Evolutionary conservation across 2,888 invertebrate genomes (phyloP).

Genomic region (Rugalucina vietnamica): DNA sequence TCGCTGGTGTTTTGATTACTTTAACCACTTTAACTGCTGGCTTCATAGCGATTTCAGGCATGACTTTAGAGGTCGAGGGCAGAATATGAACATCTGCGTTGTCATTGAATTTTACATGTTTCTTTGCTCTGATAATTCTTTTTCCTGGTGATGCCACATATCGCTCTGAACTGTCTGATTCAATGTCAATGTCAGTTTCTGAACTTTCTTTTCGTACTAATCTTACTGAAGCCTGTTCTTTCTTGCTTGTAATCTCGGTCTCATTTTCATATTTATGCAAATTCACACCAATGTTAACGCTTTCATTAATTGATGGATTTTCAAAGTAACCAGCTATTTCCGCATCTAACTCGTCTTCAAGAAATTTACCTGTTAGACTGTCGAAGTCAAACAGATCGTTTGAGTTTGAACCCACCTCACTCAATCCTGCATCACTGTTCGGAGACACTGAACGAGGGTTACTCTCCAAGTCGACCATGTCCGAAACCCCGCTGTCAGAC

Average conservation of each 20-base stretch:
- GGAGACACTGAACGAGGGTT: conserved; percentile 50
- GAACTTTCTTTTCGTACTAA: neutral
- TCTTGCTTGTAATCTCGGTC: neutral
- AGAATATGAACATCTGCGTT: conserved; percentile 11
- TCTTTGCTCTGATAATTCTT: neutral
- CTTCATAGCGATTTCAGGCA: neutral
- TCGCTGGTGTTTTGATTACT: conserved; percentile 63
- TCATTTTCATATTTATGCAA: neutral
- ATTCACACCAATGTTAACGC: neutral
- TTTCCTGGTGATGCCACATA: neutral
- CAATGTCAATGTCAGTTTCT: neutral
- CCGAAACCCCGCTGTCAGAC: conserved; percentile 76
- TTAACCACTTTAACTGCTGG: conserved; percentile 70
- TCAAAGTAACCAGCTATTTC: conserved; percentile 41
- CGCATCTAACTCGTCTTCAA: conserved; percentile 30
- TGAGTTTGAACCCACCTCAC: conserved; percentile 7
- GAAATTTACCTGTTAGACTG: neutral
- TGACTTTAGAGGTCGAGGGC: conserved; percentile 10
- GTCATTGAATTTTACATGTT: neutral
- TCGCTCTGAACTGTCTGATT: conserved; percentile 10
- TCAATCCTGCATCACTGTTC: conserved; percentile 15
- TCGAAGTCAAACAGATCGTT: conserved; percentile 29
- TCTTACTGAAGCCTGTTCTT: too few relatives aligned
- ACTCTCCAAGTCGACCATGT: conserved; percentile 50
- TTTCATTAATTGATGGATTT: neutral